Percentiles rank a stretch among this genome's conserved stretches.
Conservation (phyloP, 2,888 invertebrate genomes). For the Polydrusus pterygomalis region DNA sequence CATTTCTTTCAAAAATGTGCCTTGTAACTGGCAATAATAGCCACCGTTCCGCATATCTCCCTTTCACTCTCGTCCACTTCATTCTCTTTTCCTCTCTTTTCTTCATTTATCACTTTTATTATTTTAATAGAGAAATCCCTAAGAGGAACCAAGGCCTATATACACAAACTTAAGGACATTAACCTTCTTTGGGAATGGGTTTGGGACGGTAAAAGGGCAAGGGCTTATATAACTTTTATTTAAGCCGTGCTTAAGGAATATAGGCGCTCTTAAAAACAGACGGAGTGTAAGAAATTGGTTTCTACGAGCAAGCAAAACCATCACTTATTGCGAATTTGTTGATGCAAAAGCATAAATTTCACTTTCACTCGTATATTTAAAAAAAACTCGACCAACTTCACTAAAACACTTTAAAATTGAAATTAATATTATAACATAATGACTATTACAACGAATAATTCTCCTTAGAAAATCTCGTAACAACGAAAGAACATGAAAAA, state of each 20-base stretch:
- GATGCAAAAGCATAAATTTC: not conserved
- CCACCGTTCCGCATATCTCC: too few relatives aligned
- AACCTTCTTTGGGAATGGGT: not conserved
- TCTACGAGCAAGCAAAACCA: not conserved
- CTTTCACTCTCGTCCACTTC: too few relatives aligned
- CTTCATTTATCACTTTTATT: too few relatives aligned
- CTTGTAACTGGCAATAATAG: too few relatives aligned
- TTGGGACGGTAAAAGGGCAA: not conserved
- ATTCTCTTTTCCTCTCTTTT: too few relatives aligned
- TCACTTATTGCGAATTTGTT: not conserved
- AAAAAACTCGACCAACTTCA: constrained; percentile 13
- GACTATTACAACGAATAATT: not conserved
- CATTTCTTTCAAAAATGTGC: too few relatives aligned
- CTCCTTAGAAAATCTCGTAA: constrained; percentile 8
- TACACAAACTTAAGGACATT: not conserved
- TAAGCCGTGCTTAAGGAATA: too few relatives aligned
- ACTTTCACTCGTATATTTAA: constrained; percentile 18
- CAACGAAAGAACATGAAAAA: not conserved
- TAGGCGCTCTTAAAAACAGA: too few relatives aligned
- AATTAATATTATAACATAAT: constrained; percentile 18
- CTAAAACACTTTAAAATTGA: constrained; percentile 16
- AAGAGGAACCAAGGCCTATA: not conserved
- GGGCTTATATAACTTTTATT: too few relatives aligned
- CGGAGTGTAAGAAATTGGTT: too few relatives aligned
- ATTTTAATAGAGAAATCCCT: not conserved